Percentiles rank a stretch among this genome's conserved stretches.
Conservation (phyloP, 2,797 vertebrate genomes). For the Paratrypauchen microcephalus region DNA sequence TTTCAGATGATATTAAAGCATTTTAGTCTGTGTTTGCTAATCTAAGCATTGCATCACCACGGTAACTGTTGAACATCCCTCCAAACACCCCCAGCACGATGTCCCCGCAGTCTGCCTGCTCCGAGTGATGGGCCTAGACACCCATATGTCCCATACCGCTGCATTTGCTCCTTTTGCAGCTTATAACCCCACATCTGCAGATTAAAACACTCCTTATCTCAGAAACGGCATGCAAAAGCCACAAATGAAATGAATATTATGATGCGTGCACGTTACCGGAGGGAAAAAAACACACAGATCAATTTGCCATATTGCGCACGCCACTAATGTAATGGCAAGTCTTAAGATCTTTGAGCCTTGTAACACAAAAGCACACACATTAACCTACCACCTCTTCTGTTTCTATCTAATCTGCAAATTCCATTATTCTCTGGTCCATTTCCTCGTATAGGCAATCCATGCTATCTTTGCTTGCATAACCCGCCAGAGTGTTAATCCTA, state of each 20-base stretch:
- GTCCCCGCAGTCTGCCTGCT: too few species aligned
- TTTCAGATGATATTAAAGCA: too few species aligned
- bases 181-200: conserved; percentile 62
- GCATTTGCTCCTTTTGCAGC: conserved; percentile 64
- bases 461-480: conserved; percentile 50
- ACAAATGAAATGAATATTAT: conserved; percentile 66
- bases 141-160: conserved; percentile 58
- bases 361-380: conserved; percentile 72
- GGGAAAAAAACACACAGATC: conserved; percentile 41
- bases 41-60: too few species aligned
- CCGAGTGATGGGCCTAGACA: not conserved
- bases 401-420: conserved; percentile 75
- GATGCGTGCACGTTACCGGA: conserved; percentile 13
- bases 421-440: conserved; percentile 72
- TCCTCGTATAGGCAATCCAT: conserved; percentile 56
- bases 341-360: conserved; percentile 59
- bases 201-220: conserved; percentile 64
- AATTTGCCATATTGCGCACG: conserved; percentile 77
- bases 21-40: too few species aligned
- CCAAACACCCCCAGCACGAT: too few species aligned
- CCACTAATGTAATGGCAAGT: conserved; percentile 71
- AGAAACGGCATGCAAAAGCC: conserved; percentile 42
- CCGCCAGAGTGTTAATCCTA: conserved; percentile 67
- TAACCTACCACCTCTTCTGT: conserved; percentile 61
- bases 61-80: too few species aligned